phyloP scores from a whole-genome alignment of 2,888 invertebrate genomes.

The Quadroppia sp. region DNA sequence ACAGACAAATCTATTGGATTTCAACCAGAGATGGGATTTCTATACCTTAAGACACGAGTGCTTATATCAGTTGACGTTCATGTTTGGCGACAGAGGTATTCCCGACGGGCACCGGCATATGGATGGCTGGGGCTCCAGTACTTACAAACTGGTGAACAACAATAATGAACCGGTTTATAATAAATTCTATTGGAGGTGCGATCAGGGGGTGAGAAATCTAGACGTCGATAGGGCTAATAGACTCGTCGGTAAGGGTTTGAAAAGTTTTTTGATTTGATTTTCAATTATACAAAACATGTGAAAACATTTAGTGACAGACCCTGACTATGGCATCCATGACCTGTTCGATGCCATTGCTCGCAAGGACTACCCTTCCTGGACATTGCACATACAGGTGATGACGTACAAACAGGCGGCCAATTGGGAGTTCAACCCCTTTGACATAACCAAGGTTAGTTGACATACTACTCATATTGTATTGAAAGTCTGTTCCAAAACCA shows the following conservation, averaged over 20 bases:
- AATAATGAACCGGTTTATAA: constrained; percentile 69
- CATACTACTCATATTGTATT: no score
- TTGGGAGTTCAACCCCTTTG: constrained; percentile 82
- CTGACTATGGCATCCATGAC: constrained; percentile 83
- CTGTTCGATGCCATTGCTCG: constrained; percentile 80
- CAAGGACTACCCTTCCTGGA: constrained; percentile 64
- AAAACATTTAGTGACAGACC: constrained; percentile 59
- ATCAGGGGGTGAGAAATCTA: constrained; percentile 82
- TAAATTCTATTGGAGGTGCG: constrained; percentile 77
- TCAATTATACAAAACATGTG: constrained; percentile 53
- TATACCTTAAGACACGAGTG: constrained; percentile 79
- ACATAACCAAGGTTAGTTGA: constrained; percentile 70
- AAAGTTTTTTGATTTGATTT: constrained; percentile 51
- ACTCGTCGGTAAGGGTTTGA: constrained; percentile 59
- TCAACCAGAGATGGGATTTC: constrained; percentile 96
- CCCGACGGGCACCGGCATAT: constrained; percentile 88
- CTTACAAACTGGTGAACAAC: constrained; percentile 81
- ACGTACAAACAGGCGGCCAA: constrained; percentile 76
- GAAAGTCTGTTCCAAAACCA: no score
- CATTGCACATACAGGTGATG: constrained; percentile 75
- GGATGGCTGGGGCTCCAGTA: constrained; percentile 94
- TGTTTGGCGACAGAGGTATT: constrained; percentile 86
- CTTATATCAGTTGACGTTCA: constrained; percentile 73
- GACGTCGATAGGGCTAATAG: constrained; percentile 64
- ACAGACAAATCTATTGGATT: constrained; percentile 71